Percentiles rank a stretch among this genome's conserved stretches.
phyloP scores from a whole-genome alignment of 2,888 invertebrate genomes.

The Siphlonurus alternatus region DNA sequence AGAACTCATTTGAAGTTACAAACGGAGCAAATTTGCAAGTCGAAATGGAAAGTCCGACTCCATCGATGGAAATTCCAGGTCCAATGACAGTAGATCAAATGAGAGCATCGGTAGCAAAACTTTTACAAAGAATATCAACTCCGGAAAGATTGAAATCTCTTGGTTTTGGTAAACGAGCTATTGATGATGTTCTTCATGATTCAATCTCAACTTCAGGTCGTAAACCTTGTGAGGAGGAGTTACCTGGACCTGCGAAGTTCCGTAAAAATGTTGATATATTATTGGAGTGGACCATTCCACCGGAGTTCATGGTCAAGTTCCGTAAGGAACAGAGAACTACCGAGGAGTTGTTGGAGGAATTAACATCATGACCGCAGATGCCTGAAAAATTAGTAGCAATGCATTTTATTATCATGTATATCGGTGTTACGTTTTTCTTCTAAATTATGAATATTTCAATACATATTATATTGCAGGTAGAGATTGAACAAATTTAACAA shows the following conservation, averaged over 20 bases:
- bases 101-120: constrained; percentile 60
- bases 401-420: too few relatives aligned
- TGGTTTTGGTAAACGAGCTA: constrained; percentile 55
- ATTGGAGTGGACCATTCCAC: constrained; percentile 65
- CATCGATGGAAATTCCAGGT: constrained; percentile 12
- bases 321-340: constrained; percentile 53
- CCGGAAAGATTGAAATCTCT: constrained; percentile 57
- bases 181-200: constrained; percentile 64
- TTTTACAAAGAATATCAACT: constrained; percentile 69
- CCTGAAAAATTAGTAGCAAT: too few relatives aligned
- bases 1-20: too few relatives aligned
- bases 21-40: too few relatives aligned
- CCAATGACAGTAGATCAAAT: constrained; percentile 54
- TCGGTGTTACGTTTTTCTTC: too few relatives aligned
- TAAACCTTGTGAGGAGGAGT: constrained; percentile 37
- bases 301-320: constrained; percentile 58
- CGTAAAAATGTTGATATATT: constrained; percentile 59
- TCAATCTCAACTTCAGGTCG: constrained; percentile 60
- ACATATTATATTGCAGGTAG: too few relatives aligned
- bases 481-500: too few relatives aligned
- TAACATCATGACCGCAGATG: constrained; percentile 39
- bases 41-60: constrained; percentile 25
- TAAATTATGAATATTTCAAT: too few relatives aligned
- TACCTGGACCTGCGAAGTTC: constrained; percentile 41
- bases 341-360: constrained; percentile 60